Evolutionary conservation across 2,113 vertebrate species (phyloP), one percentile per base, ranked within the genome.

Genomic region (Callorhinus ursinus): DNA sequence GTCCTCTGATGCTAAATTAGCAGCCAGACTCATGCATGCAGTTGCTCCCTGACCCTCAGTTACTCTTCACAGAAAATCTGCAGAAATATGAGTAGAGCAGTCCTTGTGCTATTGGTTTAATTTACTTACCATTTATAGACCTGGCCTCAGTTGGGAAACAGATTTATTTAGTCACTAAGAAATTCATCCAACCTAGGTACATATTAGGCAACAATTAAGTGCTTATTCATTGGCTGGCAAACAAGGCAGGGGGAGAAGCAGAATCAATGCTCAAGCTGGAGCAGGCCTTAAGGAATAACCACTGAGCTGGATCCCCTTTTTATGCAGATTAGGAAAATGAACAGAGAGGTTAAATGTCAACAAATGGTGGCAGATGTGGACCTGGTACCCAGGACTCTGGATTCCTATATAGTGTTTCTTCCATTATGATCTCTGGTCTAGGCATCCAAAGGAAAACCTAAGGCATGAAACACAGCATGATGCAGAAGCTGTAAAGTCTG

Each of bases 111-210:
- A 82, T 97, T 96, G 95, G 95, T 84, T 93, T 95, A 88, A 95
- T 83, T 98, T 80, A 77, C 67, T 76, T 92, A 18, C 90, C 84
- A 59, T 97, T 98, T 97, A 96, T 96, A 98, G 96, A 93, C 42
- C 88, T 98, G 92, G 83, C 67, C 39, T 94, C 81, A 67, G 63
- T 79, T 96, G 87, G 65, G 83, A 95, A 95, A 88, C 16, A 95
- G 88, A 93, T 92, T 96, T 95, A 95, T 95, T 96, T 96, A 92
- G 95, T 93, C 61, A 92, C 72, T 71, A 84, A 96, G 93, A 98
- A 95, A 97, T 89, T 83, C 83, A 96, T 65, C 79, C 65, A 95
- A 71, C 16, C 65, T 53, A 39, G 53, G 42, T 93, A 57, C 77
- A 61, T 96, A 72, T 53, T 95, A 89, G 53, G 39, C 83, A 93